phyloP scores from a whole-genome alignment of 1,140 invertebrate genomes.

The Calosoma granatense region DNA sequence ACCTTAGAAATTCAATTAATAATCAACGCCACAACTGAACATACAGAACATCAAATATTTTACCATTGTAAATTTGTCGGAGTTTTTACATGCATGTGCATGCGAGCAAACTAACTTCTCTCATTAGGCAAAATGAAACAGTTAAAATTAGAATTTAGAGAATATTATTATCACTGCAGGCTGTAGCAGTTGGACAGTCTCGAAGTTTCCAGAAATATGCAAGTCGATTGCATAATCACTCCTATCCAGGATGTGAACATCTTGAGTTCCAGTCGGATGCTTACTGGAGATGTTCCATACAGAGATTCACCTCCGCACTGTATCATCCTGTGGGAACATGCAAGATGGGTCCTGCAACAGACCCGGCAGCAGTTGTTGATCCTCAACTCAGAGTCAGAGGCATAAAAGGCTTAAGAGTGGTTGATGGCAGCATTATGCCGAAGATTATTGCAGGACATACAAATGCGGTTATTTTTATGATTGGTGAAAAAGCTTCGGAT shows the following conservation, averaged over 20 bases:
- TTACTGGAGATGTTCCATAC: conserved; percentile 65
- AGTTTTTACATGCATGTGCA: too few relatives aligned
- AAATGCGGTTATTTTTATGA: conserved; percentile 48
- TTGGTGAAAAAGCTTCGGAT: conserved; percentile 58
- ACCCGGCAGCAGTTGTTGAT: conserved; percentile 34
- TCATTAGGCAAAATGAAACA: too few relatives aligned
- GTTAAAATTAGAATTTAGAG: too few relatives aligned
- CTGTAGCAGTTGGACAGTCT: conserved; percentile 47
- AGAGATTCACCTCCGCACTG: conserved; percentile 55
- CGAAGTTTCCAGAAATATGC: conserved; percentile 49
- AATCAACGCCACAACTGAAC: too few relatives aligned
- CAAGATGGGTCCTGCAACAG: conserved; percentile 38
- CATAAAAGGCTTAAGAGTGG: conserved; percentile 29
- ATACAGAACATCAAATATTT: too few relatives aligned
- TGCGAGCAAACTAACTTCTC: too few relatives aligned
- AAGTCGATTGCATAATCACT: conserved; percentile 46
- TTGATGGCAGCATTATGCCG: conserved; percentile 30
- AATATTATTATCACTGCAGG: too few relatives aligned
- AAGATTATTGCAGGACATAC: conserved; percentile 36
- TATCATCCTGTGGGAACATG: conserved; percentile 61
- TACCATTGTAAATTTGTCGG: too few relatives aligned
- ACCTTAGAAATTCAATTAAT: too few relatives aligned
- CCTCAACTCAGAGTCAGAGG: conserved; percentile 32
- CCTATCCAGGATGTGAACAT: conserved; percentile 56
- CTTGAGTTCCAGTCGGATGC: conserved; percentile 47